Percentiles rank a stretch among this genome's conserved stretches.
Conservation (phyloP, 2,113 vertebrate genomes). For the Camarhynchus parvulus region DNA sequence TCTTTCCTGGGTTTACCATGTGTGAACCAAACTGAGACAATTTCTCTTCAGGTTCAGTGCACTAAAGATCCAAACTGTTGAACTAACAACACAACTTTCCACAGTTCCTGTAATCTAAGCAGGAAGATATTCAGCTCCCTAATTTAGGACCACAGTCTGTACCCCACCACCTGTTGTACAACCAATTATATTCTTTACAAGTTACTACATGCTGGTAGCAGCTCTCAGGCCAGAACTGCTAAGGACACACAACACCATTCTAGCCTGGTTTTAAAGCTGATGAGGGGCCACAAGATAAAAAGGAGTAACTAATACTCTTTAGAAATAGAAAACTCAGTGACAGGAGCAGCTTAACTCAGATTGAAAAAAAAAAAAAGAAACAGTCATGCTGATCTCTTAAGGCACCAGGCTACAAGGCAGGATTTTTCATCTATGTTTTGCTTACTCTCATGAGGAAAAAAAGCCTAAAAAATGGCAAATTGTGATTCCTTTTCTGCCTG, state of each 20-base stretch:
- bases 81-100: not conserved
- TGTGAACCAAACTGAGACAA: not conserved
- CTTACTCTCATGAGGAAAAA: not conserved
- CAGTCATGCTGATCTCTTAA: not conserved
- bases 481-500: not conserved
- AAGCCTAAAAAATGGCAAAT: not conserved
- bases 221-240: not conserved
- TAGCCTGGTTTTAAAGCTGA: not conserved
- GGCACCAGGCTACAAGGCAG: not conserved
- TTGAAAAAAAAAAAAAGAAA: not conserved
- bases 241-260: not conserved
- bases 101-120: not conserved
- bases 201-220: not conserved
- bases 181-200: not conserved
- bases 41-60: not conserved
- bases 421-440: not conserved
- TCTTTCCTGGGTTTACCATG: not conserved
- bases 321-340: not conserved
- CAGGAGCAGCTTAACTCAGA: not conserved
- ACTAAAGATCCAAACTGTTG: not conserved
- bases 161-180: not conserved
- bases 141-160: not conserved
- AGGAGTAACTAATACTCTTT: not conserved
- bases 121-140: not conserved
- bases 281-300: not conserved